These are phyloP conservation scores for Venturia canescens DNA, from an alignment of 1,140 invertebrate genomes.

Conservation along the genomic window DNA sequence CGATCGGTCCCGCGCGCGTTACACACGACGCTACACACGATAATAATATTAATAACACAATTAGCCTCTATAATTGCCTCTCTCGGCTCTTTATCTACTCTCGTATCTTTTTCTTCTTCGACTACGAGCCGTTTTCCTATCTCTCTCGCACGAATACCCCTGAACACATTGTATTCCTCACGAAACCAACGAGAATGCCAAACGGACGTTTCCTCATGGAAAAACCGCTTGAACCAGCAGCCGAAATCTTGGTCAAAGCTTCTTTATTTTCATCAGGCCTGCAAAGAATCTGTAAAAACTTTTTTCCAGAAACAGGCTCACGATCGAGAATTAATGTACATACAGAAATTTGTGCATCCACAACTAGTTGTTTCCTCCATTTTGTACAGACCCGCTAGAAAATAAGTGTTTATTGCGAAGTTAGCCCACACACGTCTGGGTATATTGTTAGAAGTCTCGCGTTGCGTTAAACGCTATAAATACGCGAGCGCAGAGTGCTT, in stretches of 20 bases:
- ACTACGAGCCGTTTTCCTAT: neutral
- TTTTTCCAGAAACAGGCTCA: no score
- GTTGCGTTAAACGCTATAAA: neutral
- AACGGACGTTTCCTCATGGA: no score
- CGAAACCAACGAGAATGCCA: no score
- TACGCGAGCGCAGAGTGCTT: neutral
- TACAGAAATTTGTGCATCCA: no score
- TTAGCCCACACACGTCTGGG: neutral
- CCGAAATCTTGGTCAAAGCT: no score
- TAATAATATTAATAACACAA: conserved; percentile 41
- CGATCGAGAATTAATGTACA: no score
- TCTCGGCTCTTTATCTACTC: neutral
- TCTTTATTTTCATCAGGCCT: no score
- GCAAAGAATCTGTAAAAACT: no score
- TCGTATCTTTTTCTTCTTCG: neutral
- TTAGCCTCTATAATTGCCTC: conserved; percentile 31
- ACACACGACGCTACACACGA: neutral
- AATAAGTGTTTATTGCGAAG: neutral
- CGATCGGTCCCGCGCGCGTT: neutral
- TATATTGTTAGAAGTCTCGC: neutral
- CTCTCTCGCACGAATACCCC: neutral
- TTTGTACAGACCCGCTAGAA: no score
- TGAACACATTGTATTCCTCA: no score
- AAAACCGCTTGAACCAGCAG: no score
- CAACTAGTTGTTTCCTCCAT: no score